A percentile compares a stretch with the other conserved stretches of the same genome.
phyloP scores from a whole-genome alignment of 2,797 vertebrate genomes.

The Hyperoplus lanceolatus region DNA sequence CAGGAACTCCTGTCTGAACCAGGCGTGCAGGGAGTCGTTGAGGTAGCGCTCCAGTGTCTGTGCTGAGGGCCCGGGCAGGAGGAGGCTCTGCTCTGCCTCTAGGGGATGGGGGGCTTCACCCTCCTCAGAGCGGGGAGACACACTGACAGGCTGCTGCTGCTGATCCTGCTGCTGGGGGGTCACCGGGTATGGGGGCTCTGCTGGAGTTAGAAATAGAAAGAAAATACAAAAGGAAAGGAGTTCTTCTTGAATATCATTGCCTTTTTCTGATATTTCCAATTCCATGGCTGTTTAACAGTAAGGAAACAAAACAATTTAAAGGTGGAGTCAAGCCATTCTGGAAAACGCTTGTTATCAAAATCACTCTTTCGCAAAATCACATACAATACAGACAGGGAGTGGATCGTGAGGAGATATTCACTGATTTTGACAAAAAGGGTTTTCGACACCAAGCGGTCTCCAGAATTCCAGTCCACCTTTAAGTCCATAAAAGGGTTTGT shows the following conservation, averaged over 20 bases:
- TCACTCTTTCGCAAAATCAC: too few relatives aligned
- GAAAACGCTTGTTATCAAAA: too few relatives aligned
- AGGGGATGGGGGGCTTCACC: slow-evolving; percentile 40
- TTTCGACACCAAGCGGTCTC: too few relatives aligned
- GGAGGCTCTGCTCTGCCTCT: slow-evolving; percentile 66
- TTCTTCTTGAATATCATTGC: background rate
- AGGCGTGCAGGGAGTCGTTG: slow-evolving; percentile 92
- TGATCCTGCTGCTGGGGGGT: slow-evolving; percentile 57
- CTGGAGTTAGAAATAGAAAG: slow-evolving; percentile 1
- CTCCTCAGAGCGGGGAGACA: slow-evolving; percentile 55
- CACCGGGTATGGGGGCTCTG: slow-evolving; percentile 61
- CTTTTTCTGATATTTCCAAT: too few relatives aligned
- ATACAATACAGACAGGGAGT: too few relatives aligned
- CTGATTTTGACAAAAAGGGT: too few relatives aligned
- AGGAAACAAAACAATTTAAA: background rate
- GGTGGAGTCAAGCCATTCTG: too few relatives aligned
- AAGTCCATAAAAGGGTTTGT: background rate
- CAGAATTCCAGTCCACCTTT: too few relatives aligned
- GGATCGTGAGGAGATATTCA: too few relatives aligned
- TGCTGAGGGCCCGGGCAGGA: slow-evolving; percentile 67
- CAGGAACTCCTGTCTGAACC: slow-evolving; percentile 94
- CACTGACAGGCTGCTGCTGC: slow-evolving; percentile 28
- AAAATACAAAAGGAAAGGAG: background rate
- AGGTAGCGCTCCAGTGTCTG: slow-evolving; percentile 90
- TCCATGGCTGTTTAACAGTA: background rate